These are phyloP conservation scores for Spea bombifrons DNA, from an alignment of 2,113 vertebrate species.

Conservation along the genomic window DNA sequence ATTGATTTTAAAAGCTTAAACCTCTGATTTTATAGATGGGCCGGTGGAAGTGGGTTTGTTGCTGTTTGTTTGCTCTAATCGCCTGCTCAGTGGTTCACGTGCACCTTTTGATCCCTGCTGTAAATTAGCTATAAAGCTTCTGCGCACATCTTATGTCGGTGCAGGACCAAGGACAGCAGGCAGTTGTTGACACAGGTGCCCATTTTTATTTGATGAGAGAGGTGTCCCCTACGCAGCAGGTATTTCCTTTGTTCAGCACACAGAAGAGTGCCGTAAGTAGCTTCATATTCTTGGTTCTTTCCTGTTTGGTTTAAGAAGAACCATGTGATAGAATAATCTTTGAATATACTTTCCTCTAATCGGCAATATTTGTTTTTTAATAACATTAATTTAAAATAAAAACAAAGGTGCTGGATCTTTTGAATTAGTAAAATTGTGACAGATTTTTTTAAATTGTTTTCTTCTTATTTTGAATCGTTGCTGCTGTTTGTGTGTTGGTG, in stretches of 20 bases:
- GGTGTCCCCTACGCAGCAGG: constrained; percentile 3
- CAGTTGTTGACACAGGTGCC: constrained; percentile 44
- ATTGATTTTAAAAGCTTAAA: constrained; percentile 22
- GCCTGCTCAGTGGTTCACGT: constrained; percentile 44
- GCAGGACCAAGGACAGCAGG: constrained; percentile 17
- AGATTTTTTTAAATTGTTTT: too few relatives aligned
- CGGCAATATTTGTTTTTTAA: too few relatives aligned
- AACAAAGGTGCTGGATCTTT: too few relatives aligned
- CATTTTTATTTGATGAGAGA: constrained; percentile 30
- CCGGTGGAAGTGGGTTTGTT: constrained; percentile 30
- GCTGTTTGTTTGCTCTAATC: constrained; percentile 42
- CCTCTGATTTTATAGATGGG: constrained; percentile 42
- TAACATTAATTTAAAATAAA: too few relatives aligned
- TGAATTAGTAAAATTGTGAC: too few relatives aligned
- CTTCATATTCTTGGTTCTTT: too few relatives aligned
- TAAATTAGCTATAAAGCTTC: constrained; percentile 46
- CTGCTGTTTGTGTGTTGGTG: too few relatives aligned
- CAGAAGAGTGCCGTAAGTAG: constrained; percentile 18
- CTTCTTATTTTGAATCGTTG: too few relatives aligned
- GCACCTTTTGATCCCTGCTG: constrained; percentile 43
- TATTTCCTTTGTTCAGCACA: background rate
- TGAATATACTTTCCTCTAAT: too few relatives aligned
- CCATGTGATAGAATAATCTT: too few relatives aligned
- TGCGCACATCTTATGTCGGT: constrained; percentile 25
- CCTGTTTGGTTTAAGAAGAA: too few relatives aligned